Evolutionary conservation across 2,888 invertebrate species (phyloP).

Genomic region (Heteropelma amictum): DNA sequence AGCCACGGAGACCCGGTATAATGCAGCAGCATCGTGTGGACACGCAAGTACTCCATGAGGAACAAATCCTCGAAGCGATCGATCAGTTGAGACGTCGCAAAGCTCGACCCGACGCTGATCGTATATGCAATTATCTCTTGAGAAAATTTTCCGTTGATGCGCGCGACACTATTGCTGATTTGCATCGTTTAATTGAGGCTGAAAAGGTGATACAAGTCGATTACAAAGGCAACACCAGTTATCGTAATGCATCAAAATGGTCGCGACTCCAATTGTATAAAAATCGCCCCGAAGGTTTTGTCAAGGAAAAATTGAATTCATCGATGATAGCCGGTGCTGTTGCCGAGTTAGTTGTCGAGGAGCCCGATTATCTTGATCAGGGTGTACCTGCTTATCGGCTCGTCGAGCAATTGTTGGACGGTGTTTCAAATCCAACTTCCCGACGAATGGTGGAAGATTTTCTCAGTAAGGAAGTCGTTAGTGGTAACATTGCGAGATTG

Average conservation of each 20-base stretch:
- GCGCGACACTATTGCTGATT: slow-evolving; percentile 84
- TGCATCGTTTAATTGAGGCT: slow-evolving; percentile 86
- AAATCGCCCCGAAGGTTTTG: slow-evolving; percentile 79
- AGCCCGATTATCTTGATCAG: slow-evolving; percentile 85
- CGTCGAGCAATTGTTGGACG: slow-evolving; percentile 81
- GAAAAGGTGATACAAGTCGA: slow-evolving; percentile 90
- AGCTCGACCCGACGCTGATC: slow-evolving; percentile 89
- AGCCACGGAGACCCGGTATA: slow-evolving; percentile 4
- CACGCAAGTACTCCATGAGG: slow-evolving; percentile 84
- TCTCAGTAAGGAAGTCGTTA: slow-evolving; percentile 84
- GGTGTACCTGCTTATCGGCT: slow-evolving; percentile 86
- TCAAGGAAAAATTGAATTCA: slow-evolving; percentile 77
- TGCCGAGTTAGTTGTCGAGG: slow-evolving; percentile 85
- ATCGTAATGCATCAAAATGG: slow-evolving; percentile 89
- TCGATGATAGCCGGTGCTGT: slow-evolving; percentile 84
- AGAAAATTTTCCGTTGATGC: slow-evolving; percentile 86
- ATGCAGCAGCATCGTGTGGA: slow-evolving; percentile 74
- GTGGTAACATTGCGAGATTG: slow-evolving; percentile 84
- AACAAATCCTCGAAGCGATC: slow-evolving; percentile 89
- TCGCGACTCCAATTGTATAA: slow-evolving; percentile 76
- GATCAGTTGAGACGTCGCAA: slow-evolving; percentile 90
- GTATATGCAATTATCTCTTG: slow-evolving; percentile 90
- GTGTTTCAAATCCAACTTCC: slow-evolving; percentile 82
- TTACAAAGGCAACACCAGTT: slow-evolving; percentile 92
- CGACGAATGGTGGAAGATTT: slow-evolving; percentile 82